Conservation (phyloP, 2,113 vertebrate species). For the Isichthys henryi region DNA sequence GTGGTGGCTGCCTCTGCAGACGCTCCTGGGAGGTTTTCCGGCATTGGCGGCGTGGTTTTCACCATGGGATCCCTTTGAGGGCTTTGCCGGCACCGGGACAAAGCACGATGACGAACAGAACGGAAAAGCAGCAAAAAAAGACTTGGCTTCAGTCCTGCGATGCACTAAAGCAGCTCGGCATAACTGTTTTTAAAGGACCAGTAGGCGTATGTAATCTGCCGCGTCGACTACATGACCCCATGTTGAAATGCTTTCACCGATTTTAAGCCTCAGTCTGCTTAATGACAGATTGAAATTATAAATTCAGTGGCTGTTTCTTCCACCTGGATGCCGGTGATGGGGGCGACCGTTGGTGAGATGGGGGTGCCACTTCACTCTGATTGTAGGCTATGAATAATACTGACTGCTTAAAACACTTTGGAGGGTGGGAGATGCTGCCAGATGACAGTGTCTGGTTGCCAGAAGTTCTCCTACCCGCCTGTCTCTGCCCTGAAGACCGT, state of each 20-base stretch:
- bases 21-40: not conserved
- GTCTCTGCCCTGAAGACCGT: constrained; percentile 2
- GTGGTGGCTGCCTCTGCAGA: not conserved
- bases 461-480: constrained; percentile 26
- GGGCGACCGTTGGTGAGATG: not conserved
- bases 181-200: not conserved
- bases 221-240: not conserved
- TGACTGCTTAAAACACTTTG: constrained; percentile 22
- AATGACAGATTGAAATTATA: constrained; percentile 5
- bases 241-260: not conserved
- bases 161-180: not conserved
- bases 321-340: not conserved
- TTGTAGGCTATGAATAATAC: constrained; percentile 20
- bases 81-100: not conserved
- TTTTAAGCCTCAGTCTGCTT: constrained; percentile 4
- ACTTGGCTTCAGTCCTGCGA: not conserved
- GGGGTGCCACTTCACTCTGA: constrained; percentile 1
- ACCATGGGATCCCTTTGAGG: not conserved
- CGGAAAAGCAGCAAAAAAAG: not conserved
- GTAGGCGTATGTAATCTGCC: not conserved
- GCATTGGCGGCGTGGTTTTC: not conserved
- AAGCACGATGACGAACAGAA: not conserved
- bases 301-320: constrained; percentile 1
- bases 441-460: constrained; percentile 26
- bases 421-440: constrained; percentile 25